Conservation (phyloP, 2,888 invertebrate species). For the Acholoe squamosa region DNA sequence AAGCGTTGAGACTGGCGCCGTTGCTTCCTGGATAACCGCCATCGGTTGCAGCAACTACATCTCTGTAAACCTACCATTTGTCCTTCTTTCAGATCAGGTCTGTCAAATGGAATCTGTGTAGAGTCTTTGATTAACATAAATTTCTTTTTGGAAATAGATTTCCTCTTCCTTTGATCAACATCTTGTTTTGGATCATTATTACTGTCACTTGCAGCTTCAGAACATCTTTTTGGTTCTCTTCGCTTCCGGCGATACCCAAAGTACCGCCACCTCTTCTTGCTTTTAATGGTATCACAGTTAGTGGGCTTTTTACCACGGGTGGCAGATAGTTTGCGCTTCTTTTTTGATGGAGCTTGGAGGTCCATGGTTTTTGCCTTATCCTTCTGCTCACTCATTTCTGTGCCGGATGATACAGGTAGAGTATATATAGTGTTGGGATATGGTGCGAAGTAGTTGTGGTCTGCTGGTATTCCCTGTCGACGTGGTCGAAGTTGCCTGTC, state of each 20-base stretch:
- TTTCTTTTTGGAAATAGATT: background rate
- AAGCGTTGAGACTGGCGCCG: slow-evolving; percentile 39
- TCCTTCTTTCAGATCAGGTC: background rate
- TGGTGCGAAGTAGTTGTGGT: slow-evolving; percentile 58
- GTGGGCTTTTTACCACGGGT: background rate
- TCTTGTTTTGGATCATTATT: background rate
- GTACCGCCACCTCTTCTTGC: slow-evolving; percentile 16
- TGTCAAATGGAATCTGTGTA: too few species aligned
- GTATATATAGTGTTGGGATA: slow-evolving; percentile 35
- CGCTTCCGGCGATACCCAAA: slow-evolving; percentile 27
- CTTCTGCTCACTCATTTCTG: background rate
- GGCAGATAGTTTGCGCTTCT: background rate
- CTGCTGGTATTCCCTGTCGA: slow-evolving; percentile 41
- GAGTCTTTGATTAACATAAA: background rate
- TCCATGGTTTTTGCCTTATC: background rate
- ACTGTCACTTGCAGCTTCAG: background rate
- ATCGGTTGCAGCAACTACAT: slow-evolving; percentile 12
- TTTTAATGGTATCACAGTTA: background rate
- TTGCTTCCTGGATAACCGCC: slow-evolving; percentile 11
- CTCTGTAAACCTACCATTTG: background rate
- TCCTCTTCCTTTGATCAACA: background rate
- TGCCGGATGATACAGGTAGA: background rate
- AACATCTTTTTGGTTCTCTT: background rate
- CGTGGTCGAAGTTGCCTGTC: slow-evolving; percentile 19
- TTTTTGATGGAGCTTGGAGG: background rate